Evolutionary conservation across 1,140 invertebrate species (phyloP).

Genomic region (Nasonia giraulti): DNA sequence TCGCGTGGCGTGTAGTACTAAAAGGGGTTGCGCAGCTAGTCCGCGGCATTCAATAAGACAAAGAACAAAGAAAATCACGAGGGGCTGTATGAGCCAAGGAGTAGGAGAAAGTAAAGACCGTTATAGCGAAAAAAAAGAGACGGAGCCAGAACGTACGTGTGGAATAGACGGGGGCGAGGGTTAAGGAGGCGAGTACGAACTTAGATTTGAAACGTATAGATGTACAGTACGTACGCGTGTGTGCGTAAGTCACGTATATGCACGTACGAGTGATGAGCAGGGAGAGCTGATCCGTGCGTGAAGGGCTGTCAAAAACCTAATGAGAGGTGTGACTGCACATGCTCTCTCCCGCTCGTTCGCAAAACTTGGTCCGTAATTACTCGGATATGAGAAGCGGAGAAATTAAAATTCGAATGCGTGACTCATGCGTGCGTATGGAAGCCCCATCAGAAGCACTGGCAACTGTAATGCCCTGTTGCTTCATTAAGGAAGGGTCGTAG

Average conservation of each 20-base stretch:
- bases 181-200: background rate
- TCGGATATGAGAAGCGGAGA: slow-evolving; percentile 61
- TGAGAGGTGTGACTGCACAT: slow-evolving; percentile 76
- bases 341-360: slow-evolving; percentile 64
- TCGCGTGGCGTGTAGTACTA: slow-evolving; percentile 58
- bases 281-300: slow-evolving; percentile 71
- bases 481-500: slow-evolving; percentile 36
- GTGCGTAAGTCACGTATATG: background rate
- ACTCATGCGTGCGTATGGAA: slow-evolving; percentile 54
- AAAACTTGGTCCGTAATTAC: slow-evolving; percentile 65
- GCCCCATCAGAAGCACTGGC: background rate
- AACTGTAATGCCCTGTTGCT: slow-evolving; percentile 30
- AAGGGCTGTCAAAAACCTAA: slow-evolving; percentile 76
- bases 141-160: background rate
- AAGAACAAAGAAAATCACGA: slow-evolving; percentile 71
- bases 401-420: slow-evolving; percentile 69
- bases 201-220: too few species aligned
- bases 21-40: slow-evolving; percentile 60
- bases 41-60: slow-evolving; percentile 66
- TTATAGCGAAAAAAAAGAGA: background rate
- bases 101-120: slow-evolving; percentile 42
- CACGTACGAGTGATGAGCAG: slow-evolving; percentile 38
- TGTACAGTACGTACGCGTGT: background rate
- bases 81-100: slow-evolving; percentile 56
- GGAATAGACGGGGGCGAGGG: background rate